These are phyloP conservation scores for Xenopus laevis DNA, from an alignment of 2,113 vertebrate species.

Conservation along the genomic window DNA sequence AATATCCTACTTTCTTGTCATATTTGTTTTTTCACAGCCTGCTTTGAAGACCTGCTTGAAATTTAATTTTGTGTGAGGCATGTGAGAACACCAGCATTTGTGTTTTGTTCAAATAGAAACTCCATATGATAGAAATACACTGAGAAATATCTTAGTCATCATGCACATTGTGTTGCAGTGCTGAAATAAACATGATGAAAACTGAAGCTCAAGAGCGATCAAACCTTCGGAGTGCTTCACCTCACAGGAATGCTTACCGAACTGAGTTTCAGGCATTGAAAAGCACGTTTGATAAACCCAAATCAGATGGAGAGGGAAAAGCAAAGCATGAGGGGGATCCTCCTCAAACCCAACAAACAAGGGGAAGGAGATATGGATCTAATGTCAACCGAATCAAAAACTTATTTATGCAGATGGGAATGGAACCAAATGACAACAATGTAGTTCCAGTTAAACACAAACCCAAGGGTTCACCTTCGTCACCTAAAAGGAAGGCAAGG, in stretches of 20 bases:
- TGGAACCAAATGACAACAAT: constrained; percentile 70
- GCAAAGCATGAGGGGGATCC: constrained; percentile 68
- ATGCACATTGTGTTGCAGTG: constrained; percentile 69
- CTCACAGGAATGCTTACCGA: constrained; percentile 94
- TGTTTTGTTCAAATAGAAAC: constrained; percentile 4
- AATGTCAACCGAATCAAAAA: constrained; percentile 98
- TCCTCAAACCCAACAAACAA: constrained; percentile 76
- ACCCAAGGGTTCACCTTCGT: constrained; percentile 64
- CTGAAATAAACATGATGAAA: constrained; percentile 92
- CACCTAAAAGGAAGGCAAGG: constrained; percentile 78
- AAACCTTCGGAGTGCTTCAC: constrained; percentile 92
- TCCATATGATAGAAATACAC: constrained; percentile 20
- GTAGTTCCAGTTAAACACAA: constrained; percentile 61
- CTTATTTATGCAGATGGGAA: constrained; percentile 97
- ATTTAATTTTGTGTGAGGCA: constrained; percentile 14
- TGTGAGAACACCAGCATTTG: constrained; percentile 26
- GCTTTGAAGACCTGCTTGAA: constrained; percentile 14
- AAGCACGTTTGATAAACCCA: constrained; percentile 93
- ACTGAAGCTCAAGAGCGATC: constrained; percentile 91
- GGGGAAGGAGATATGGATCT: constrained; percentile 90
- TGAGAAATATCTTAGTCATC: constrained; percentile 36
- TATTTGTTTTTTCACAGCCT: constrained; percentile 30
- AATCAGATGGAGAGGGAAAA: constrained; percentile 79
- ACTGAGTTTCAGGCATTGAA: constrained; percentile 97
- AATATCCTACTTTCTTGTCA: background rate